A percentile compares a stretch with the other conserved stretches of the same genome.
Conservation (phyloP, 2,113 vertebrate species). For the Dipodomys merriami region DNA sequence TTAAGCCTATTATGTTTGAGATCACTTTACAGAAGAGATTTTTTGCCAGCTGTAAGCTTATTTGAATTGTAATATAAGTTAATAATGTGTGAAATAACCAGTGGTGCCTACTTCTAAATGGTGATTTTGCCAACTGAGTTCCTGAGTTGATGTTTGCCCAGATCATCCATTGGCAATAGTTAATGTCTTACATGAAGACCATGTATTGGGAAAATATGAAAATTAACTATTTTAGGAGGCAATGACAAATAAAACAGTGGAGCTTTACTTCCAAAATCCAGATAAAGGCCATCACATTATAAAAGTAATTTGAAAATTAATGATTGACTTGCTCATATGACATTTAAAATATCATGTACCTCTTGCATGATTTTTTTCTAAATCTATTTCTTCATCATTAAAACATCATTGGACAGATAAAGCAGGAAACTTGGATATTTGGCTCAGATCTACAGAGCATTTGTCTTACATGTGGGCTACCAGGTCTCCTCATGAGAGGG, state of each 20-base stretch:
- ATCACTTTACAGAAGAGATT: slow-evolving; percentile 90
- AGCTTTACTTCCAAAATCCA: slow-evolving; percentile 24
- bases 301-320: slow-evolving; percentile 3
- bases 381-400: slow-evolving; percentile 9
- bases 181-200: slow-evolving; percentile 57
- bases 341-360: not conserved
- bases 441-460: not conserved
- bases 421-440: not conserved
- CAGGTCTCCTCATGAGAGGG: not conserved
- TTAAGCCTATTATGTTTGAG: slow-evolving; percentile 92
- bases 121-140: slow-evolving; percentile 88
- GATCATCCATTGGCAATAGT: slow-evolving; percentile 73
- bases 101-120: slow-evolving; percentile 88
- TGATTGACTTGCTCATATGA: not conserved
- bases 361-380: slow-evolving; percentile 18
- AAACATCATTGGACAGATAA: not conserved
- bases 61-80: slow-evolving; percentile 92
- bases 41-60: slow-evolving; percentile 90
- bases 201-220: slow-evolving; percentile 50
- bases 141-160: slow-evolving; percentile 75
- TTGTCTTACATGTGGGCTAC: not conserved
- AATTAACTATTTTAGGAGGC: slow-evolving; percentile 34
- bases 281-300: not conserved
- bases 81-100: slow-evolving; percentile 92
- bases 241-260: slow-evolving; percentile 12